Conservation (phyloP, 2,113 vertebrate genomes). For the Xenopus laevis region DNA sequence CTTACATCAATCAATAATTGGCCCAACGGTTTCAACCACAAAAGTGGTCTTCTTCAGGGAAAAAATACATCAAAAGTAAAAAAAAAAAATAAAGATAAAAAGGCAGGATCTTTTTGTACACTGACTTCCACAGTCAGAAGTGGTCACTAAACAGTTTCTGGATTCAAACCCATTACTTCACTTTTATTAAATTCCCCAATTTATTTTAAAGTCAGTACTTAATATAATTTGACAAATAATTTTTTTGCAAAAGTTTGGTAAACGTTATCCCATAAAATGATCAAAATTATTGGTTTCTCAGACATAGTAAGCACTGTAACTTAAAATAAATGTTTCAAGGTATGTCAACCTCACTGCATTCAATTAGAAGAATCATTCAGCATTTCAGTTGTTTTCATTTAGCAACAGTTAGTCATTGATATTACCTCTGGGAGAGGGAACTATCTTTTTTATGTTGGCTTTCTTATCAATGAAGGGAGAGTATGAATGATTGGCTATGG, state of each 20-base stretch:
- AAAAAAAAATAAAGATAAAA: no score
- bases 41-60: no score
- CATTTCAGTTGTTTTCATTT: constrained; percentile 52
- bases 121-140: no score
- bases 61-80: no score
- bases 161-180: no score
- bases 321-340: constrained; percentile 11
- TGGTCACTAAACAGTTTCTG: no score
- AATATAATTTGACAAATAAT: no score
- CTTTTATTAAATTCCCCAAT: no score
- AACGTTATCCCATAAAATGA: neutral
- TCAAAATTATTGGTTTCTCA: constrained; percentile 24
- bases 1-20: no score
- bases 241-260: neutral
- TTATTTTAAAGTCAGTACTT: no score
- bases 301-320: constrained; percentile 43
- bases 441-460: constrained; percentile 65
- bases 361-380: constrained; percentile 51
- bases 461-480: constrained; percentile 71
- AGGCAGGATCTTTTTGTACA: no score
- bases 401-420: constrained; percentile 70
- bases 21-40: no score
- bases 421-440: constrained; percentile 69
- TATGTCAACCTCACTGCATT: constrained; percentile 48
- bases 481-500: constrained; percentile 77